These are phyloP conservation scores for Globodera rostochiensis DNA, from an alignment of 1,140 invertebrate species.

Conservation along the genomic window DNA sequence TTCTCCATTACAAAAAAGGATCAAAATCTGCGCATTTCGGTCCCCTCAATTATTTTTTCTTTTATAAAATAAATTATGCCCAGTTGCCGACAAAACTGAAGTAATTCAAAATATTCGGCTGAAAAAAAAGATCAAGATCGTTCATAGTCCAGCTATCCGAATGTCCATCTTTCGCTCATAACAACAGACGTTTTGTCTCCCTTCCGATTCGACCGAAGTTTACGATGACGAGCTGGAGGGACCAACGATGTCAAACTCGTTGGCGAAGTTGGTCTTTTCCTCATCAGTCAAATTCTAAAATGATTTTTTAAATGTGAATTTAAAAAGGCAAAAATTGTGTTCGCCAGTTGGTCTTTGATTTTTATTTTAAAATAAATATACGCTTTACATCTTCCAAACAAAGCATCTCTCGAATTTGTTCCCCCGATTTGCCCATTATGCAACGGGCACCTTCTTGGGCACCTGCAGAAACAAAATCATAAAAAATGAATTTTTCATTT, in stretches of 20 bases:
- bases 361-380: conserved; percentile 3
- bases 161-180: too few species aligned
- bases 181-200: too few species aligned
- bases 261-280: not conserved
- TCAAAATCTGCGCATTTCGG: too few species aligned
- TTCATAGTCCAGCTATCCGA: too few species aligned
- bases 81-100: too few species aligned
- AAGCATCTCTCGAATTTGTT: conserved; percentile 24
- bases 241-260: not conserved
- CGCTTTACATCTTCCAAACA: conserved; percentile 16
- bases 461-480: not conserved
- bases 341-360: not conserved
- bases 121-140: too few species aligned
- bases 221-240: too few species aligned
- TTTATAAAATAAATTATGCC: too few species aligned
- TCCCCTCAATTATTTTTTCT: too few species aligned
- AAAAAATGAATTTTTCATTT: not conserved
- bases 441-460: conserved; percentile 22
- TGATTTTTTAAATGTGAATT: not conserved
- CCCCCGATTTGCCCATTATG: conserved; percentile 26
- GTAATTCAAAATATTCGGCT: too few species aligned
- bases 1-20: too few species aligned
- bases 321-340: not conserved
- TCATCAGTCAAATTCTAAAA: conserved; percentile 17
- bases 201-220: too few species aligned